Percentiles rank a stretch among this genome's conserved stretches.
These are phyloP conservation scores for Phaedon cochleariae DNA, from an alignment of 2,888 invertebrate genomes.

Conservation along the genomic window DNA sequence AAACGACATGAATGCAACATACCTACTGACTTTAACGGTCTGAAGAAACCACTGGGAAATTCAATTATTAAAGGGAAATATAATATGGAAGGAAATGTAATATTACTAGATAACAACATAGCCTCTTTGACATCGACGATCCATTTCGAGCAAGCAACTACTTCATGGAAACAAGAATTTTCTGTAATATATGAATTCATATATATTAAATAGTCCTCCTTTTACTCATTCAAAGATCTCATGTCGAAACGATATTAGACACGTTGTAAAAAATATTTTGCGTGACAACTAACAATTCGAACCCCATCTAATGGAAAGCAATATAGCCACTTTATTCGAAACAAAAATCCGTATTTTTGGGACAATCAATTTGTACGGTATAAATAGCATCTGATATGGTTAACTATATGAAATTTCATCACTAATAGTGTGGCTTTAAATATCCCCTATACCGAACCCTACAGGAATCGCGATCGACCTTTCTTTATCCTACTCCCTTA, in stretches of 20 bases:
- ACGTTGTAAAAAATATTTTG: constrained; percentile 16
- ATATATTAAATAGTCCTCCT: no score
- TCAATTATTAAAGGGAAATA: no score
- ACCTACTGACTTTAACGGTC: no score
- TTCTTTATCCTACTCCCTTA: constrained; percentile 24
- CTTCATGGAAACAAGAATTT: no score
- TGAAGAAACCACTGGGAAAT: no score
- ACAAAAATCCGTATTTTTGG: constrained; percentile 36
- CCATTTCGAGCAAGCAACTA: no score
- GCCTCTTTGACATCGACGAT: no score
- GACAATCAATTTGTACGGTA: constrained; percentile 40
- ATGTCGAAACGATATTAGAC: neutral
- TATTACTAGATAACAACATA: no score
- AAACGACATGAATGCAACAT: no score
- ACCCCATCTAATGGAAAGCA: constrained; percentile 27
- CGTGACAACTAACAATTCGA: constrained; percentile 30
- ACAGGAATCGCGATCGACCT: neutral
- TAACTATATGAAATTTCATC: constrained; percentile 36
- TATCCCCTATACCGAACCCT: constrained; percentile 20
- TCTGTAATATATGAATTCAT: no score
- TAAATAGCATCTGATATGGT: constrained; percentile 38
- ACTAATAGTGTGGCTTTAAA: constrained; percentile 37
- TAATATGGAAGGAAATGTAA: no score
- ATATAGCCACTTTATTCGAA: constrained; percentile 15
- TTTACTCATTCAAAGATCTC: neutral